phyloP scores from a whole-genome alignment of 2,797 vertebrate species.

The Pseudocheirus occidentalis region DNA sequence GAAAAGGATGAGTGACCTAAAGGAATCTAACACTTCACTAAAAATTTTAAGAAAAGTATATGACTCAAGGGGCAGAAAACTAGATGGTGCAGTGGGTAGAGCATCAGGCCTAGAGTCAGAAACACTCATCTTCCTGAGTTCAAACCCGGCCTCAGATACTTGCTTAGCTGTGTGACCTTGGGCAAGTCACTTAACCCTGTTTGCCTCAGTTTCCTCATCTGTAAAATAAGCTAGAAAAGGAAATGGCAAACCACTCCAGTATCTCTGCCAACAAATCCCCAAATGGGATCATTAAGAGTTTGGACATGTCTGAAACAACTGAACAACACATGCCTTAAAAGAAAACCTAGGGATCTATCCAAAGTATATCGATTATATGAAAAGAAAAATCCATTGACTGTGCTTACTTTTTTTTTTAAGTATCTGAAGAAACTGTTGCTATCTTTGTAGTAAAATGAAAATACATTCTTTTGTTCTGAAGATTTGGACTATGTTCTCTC shows the following conservation, averaged over 20 bases:
- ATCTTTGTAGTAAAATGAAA: slow-evolving; percentile 66
- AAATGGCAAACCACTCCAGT: not conserved
- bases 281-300: not conserved
- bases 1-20: slow-evolving; percentile 27
- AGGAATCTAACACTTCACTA: slow-evolving; percentile 32
- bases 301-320: not conserved
- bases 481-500: not conserved
- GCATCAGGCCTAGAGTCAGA: slow-evolving; percentile 11
- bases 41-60: slow-evolving; percentile 70
- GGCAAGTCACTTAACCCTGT: not conserved
- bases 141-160: not conserved
- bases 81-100: not conserved
- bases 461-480: slow-evolving; percentile 63
- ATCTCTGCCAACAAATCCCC: not conserved
- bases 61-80: not conserved
- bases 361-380: slow-evolving; percentile 27
- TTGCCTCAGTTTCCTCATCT: not conserved
- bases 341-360: slow-evolving; percentile 60
- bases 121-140: not conserved
- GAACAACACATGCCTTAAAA: slow-evolving; percentile 2
- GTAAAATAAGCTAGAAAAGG: not conserved
- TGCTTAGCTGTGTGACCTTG: slow-evolving; percentile 21
- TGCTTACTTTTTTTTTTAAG: not conserved
- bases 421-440: slow-evolving; percentile 53
- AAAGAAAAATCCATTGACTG: slow-evolving; percentile 58